Percentiles rank a stretch among this genome's conserved stretches.
Evolutionary conservation across 2,797 vertebrate species (phyloP).

Genomic region (Falco concolor): DNA sequence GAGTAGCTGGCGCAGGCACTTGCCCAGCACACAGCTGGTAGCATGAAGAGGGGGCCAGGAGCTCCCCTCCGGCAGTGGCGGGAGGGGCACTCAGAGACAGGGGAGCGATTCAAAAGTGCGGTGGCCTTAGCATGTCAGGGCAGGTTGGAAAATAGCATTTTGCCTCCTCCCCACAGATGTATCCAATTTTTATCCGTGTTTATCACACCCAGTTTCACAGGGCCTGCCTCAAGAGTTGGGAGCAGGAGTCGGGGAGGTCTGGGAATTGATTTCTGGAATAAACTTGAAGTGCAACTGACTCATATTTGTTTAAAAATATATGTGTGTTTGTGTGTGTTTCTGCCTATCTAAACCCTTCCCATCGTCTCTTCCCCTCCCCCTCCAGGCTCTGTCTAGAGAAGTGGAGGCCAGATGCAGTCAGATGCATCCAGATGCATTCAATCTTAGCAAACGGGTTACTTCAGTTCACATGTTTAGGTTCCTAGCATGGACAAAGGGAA

Average conservation of each 20-base stretch:
- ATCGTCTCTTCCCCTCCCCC: slow-evolving; percentile 5
- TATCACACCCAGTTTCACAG: slow-evolving; percentile 58
- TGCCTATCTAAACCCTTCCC: slow-evolving; percentile 39
- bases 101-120: not conserved
- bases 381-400: not conserved
- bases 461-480: slow-evolving; percentile 30
- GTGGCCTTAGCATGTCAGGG: slow-evolving; percentile 13
- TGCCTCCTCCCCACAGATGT: slow-evolving; percentile 56
- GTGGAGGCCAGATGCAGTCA: slow-evolving; percentile 35
- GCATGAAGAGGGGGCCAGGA: not conserved
- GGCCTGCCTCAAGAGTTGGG: slow-evolving; percentile 16
- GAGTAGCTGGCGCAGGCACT: fast-evolving
- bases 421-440: slow-evolving; percentile 42
- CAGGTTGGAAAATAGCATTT: slow-evolving; percentile 45
- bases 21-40: not conserved
- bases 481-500: not conserved
- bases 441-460: slow-evolving; percentile 44
- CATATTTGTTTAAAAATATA: slow-evolving; percentile 55
- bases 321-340: slow-evolving; percentile 27
- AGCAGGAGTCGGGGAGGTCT: not conserved
- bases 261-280: slow-evolving; percentile 55
- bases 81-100: not conserved
- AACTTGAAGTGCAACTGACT: slow-evolving; percentile 48
- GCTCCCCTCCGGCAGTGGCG: not conserved
- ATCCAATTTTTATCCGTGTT: slow-evolving; percentile 46